Conservation (phyloP, 92 coral and sea anemone genomes). For the Zoanthus solanderi region DNA sequence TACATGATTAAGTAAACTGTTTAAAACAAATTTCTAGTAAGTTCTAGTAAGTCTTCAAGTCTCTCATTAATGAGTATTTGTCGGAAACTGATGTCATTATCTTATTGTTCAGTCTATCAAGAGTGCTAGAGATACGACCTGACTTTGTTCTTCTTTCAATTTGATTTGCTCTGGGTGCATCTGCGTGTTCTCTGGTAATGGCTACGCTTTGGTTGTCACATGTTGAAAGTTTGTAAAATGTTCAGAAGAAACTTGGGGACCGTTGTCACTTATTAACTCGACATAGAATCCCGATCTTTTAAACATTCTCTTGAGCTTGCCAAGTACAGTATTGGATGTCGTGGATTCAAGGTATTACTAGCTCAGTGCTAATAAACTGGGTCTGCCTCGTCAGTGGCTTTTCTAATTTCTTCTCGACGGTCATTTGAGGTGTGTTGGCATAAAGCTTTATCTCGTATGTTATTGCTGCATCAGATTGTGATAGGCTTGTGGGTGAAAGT, state of each 20-base stretch:
- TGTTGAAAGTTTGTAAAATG: slow-evolving; percentile 55
- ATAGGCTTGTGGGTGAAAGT: slow-evolving; percentile 32
- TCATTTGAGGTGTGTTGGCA: not conserved
- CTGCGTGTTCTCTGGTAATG: slow-evolving; percentile 56
- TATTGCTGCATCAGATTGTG: not conserved
- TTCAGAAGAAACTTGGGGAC: not conserved
- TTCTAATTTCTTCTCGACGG: not conserved
- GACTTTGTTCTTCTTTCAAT: too few relatives aligned
- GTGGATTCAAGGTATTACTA: slow-evolving; percentile 29
- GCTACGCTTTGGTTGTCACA: slow-evolving; percentile 61
- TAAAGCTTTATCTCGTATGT: not conserved
- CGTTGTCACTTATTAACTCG: slow-evolving; percentile 53
- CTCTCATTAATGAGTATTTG: not conserved
- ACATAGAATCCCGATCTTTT: slow-evolving; percentile 66
- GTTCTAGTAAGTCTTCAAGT: not conserved
- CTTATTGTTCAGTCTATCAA: not conserved
- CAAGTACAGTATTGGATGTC: slow-evolving; percentile 44
- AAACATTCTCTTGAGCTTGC: slow-evolving; percentile 63
- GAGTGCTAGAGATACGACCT: too few relatives aligned
- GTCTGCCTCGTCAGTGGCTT: not conserved
- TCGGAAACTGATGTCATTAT: not conserved
- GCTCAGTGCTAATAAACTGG: not conserved
- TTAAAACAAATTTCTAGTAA: too few relatives aligned
- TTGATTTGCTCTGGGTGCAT: slow-evolving; percentile 40
- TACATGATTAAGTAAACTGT: too few relatives aligned